phyloP scores from a whole-genome alignment of 2,888 invertebrate genomes.

The Heliconius cydno region DNA sequence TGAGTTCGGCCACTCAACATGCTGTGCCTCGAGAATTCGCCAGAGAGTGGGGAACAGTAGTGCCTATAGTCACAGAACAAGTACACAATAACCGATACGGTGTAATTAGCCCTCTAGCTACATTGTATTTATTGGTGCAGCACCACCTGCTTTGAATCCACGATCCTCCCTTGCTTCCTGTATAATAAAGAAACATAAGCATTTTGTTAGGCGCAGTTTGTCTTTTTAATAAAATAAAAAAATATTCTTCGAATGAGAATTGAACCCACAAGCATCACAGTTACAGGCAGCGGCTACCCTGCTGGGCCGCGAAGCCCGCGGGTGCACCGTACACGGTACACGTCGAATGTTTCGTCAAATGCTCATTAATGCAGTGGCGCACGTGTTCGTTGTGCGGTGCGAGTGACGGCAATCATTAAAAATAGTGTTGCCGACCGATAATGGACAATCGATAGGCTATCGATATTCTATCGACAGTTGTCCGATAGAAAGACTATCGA shows the following conservation, averaged over 20 bases:
- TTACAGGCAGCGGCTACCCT: too few relatives aligned
- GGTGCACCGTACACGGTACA: not conserved
- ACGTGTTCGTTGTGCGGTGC: conserved; percentile 16
- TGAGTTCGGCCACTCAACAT: not conserved
- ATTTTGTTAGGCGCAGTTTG: not conserved
- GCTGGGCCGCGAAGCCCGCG: not conserved
- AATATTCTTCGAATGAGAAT: not conserved
- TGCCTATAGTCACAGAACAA: not conserved
- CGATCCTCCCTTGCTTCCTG: conserved; percentile 26
- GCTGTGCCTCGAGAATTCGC: not conserved
- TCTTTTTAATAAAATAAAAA: too few relatives aligned
- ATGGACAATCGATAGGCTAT: too few relatives aligned
- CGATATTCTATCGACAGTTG: too few relatives aligned
- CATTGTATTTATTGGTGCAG: conserved; percentile 12
- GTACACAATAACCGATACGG: conserved; percentile 18
- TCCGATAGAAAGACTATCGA: too few relatives aligned
- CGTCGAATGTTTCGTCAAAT: not conserved
- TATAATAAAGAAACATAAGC: conserved; percentile 1
- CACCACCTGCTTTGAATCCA: conserved; percentile 25
- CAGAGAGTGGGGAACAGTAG: not conserved
- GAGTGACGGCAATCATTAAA: not conserved
- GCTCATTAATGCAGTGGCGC: conserved; percentile 22
- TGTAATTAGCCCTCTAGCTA: conserved; percentile 14
- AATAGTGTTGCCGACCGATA: too few relatives aligned
- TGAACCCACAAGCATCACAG: not conserved